Conservation (phyloP, 1,140 invertebrate species). For the Penaeus chinensis region DNA sequence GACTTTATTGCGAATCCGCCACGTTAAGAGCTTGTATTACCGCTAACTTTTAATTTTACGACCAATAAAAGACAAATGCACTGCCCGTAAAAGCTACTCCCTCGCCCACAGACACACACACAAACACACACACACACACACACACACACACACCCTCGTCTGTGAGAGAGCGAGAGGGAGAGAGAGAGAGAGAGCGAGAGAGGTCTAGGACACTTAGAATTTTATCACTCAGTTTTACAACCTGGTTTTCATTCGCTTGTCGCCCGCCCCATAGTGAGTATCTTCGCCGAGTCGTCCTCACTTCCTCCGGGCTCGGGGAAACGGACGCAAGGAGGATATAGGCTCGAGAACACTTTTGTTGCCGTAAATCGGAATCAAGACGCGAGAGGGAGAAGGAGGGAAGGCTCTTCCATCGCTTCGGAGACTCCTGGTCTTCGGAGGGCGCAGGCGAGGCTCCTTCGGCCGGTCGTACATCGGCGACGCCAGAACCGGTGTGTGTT, state of each 20-base stretch:
- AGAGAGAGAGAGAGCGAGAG: too few species aligned
- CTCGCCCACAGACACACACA: slow-evolving; percentile 12
- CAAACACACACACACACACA: slow-evolving; percentile 36
- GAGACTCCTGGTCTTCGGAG: not conserved
- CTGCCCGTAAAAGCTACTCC: slow-evolving; percentile 56
- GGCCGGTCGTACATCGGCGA: not conserved
- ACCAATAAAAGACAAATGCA: slow-evolving; percentile 62
- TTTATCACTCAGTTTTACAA: slow-evolving; percentile 60
- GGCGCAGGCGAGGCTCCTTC: not conserved
- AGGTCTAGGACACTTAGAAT: slow-evolving; percentile 34
- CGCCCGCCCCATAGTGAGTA: slow-evolving; percentile 33
- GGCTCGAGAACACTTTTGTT: slow-evolving; percentile 2
- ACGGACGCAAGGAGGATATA: slow-evolving; percentile 24
- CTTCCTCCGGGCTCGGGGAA: not conserved
- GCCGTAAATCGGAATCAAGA: slow-evolving; percentile 31
- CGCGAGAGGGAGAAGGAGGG: not conserved
- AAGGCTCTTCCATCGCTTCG: not conserved
- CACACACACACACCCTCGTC: slow-evolving; percentile 38
- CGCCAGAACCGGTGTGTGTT: not conserved
- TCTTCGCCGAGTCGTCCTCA: slow-evolving; percentile 8
- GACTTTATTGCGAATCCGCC: slow-evolving; percentile 54
- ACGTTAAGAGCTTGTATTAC: slow-evolving; percentile 61
- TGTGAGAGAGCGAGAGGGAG: too few species aligned
- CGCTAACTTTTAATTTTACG: slow-evolving; percentile 62
- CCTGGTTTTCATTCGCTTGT: slow-evolving; percentile 52